Evolutionary conservation across 2,113 vertebrate species (phyloP).

Genomic region (Apodemus sylvaticus): DNA sequence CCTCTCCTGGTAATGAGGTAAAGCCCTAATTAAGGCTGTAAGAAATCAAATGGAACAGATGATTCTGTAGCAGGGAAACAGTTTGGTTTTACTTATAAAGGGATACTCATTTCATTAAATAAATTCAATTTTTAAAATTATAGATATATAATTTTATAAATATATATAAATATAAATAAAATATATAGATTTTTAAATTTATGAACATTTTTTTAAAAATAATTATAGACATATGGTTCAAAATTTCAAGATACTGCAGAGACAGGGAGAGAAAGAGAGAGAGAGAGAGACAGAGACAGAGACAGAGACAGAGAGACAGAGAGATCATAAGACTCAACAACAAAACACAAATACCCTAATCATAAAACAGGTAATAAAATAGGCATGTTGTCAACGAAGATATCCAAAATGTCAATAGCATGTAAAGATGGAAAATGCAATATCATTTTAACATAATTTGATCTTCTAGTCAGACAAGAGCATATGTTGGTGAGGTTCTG

Average conservation of each 20-base stretch:
- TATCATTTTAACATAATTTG: background rate
- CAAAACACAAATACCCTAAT: background rate
- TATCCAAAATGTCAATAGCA: background rate
- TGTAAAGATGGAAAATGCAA: background rate
- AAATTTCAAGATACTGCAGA: background rate
- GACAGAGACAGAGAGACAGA: background rate
- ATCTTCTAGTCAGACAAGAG: background rate
- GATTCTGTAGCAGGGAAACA: background rate
- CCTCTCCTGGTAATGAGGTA: background rate
- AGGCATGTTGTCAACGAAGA: background rate
- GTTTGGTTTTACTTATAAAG: background rate
- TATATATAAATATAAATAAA: no score
- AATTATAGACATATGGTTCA: background rate
- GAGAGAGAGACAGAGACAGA: background rate
- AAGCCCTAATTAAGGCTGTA: background rate
- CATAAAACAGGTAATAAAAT: background rate
- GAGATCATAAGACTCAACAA: background rate
- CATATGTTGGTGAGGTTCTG: background rate
- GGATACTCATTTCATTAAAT: background rate
- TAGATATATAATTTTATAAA: no score
- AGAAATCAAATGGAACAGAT: background rate
- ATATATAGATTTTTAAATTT: background rate
- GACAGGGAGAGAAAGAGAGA: background rate
- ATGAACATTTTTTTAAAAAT: background rate
- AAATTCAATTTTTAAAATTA: background rate